Conservation (phyloP, 2,797 vertebrate genomes). For the Zalophus californianus region DNA sequence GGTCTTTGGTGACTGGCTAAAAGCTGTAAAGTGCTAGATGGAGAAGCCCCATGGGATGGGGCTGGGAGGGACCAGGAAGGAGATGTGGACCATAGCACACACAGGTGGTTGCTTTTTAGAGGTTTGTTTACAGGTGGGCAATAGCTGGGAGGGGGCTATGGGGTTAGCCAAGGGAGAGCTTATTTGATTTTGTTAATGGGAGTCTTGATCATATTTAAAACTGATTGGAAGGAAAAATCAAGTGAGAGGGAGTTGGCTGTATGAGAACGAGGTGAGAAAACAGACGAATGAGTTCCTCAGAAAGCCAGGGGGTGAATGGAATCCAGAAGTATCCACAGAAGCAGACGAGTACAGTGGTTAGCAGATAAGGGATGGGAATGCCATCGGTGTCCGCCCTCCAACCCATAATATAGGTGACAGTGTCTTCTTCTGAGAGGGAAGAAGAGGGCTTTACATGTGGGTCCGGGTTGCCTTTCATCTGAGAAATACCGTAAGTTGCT, state of each 20-base stretch:
- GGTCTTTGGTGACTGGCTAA: background rate
- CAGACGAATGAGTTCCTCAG: background rate
- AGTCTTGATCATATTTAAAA: background rate
- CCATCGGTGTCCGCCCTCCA: background rate
- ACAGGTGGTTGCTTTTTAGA: background rate
- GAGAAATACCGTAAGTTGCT: background rate
- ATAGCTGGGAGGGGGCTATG: background rate
- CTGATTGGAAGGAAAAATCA: background rate
- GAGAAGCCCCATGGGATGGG: background rate
- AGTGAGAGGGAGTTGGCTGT: background rate
- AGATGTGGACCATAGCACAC: background rate
- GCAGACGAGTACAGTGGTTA: background rate
- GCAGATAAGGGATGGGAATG: background rate
- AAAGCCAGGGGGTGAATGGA: background rate
- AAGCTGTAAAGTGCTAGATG: background rate
- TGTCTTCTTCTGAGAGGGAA: background rate
- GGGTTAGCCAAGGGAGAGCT: background rate
- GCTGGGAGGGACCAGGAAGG: background rate
- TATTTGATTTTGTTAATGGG: background rate
- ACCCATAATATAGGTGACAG: background rate
- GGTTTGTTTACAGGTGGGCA: background rate
- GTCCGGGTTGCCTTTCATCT: background rate
- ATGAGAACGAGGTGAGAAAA: background rate
- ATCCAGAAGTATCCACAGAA: background rate
- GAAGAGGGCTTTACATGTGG: background rate